Evolutionary conservation across 2,797 vertebrate genomes (phyloP).

Genomic region (Melanogrammus aeglefinus): DNA sequence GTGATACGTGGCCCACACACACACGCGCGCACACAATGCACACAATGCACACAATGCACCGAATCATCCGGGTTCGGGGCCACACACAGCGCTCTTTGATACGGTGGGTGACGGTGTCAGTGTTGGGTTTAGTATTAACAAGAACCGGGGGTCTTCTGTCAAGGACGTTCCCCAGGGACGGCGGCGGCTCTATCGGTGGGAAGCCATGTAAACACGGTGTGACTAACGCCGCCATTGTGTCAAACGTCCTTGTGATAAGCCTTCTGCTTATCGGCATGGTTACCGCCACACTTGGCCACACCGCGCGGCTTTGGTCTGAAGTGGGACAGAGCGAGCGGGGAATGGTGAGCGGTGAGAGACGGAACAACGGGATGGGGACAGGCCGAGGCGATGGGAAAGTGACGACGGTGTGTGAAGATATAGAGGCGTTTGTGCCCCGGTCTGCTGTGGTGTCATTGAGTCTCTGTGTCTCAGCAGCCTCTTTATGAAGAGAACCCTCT

Average conservation of each 20-base stretch:
- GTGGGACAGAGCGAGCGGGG: constrained; percentile 43
- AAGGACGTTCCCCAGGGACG: neutral
- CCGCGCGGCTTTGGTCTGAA: constrained; percentile 30
- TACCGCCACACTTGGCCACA: neutral
- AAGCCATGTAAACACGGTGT: neutral
- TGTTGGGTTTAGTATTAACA: neutral
- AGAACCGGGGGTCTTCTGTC: neutral
- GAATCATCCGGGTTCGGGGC: neutral
- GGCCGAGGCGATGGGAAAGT: constrained; percentile 10
- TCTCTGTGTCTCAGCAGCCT: no score
- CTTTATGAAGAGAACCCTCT: neutral
- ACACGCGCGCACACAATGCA: neutral
- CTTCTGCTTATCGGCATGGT: neutral
- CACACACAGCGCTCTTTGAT: neutral
- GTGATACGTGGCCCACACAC: no score
- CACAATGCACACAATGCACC: neutral
- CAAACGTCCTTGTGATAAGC: neutral
- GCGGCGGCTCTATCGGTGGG: neutral
- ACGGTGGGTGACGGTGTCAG: neutral
- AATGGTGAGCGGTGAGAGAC: constrained; percentile 32
- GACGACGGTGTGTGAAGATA: neutral
- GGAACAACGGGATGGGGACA: constrained; percentile 43
- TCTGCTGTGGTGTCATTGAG: neutral
- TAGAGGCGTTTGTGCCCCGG: no score
- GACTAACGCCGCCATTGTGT: neutral